A percentile compares a stretch with the other conserved stretches of the same genome.
Evolutionary conservation across 2,113 vertebrate genomes (phyloP).

Genomic region (Phalacrocorax aristotelis): DNA sequence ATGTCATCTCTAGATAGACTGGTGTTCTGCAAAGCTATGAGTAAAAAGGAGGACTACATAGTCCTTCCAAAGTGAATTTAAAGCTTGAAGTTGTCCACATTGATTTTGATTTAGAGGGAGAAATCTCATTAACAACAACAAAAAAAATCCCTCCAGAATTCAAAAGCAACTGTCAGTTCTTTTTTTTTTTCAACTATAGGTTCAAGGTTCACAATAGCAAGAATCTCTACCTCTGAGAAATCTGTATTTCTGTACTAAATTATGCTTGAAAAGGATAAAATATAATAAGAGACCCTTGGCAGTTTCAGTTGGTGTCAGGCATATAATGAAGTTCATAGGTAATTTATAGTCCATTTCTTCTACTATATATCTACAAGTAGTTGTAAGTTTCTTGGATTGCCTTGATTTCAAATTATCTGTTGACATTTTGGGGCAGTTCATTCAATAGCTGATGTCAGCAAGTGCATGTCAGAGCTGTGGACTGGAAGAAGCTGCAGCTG

Average conservation of each 20-base stretch:
- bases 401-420: background rate
- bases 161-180: background rate
- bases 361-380: background rate
- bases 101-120: background rate
- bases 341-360: background rate
- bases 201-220: background rate
- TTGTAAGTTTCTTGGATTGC: background rate
- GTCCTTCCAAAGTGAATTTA: background rate
- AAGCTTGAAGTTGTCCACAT: background rate
- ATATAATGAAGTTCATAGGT: background rate
- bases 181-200: background rate
- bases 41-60: background rate
- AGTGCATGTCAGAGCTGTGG: background rate
- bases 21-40: background rate
- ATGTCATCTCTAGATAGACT: background rate
- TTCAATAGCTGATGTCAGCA: background rate
- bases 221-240: background rate
- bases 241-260: background rate
- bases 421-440: background rate
- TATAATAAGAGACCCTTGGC: background rate
- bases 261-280: background rate
- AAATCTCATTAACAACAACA: background rate
- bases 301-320: background rate
- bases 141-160: background rate
- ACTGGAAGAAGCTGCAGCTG: background rate